Evolutionary conservation across 2,888 invertebrate genomes (phyloP), one percentile per base, ranked within the genome.

Genomic region (Branchinecta sandiegonensis): DNA sequence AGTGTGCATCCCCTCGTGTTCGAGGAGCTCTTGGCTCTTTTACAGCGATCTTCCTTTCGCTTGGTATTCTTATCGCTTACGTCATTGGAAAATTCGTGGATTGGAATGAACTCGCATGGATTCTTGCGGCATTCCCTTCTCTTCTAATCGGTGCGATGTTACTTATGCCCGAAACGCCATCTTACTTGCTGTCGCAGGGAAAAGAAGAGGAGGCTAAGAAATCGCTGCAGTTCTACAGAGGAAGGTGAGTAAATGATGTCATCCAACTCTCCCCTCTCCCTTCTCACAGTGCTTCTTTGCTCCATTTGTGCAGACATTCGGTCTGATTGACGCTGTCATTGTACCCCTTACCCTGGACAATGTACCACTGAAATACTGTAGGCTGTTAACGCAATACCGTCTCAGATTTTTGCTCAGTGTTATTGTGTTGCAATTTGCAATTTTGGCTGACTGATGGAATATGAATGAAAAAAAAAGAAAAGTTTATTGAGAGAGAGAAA

Each of bases 111-210:
- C 80, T 89, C 72, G 86, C 88, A 6, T 79, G 87, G 8, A 77
- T 87, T 13, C 87, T 86, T 71, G 83, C 83, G 0, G 74, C 83
- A 0, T 79, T 88, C 7, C 86, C 92, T 0, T 74, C 90, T 0
- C 73, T 89, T 7, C 88, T 90, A 73, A 85, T 85, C 0, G 73
- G 81, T 0, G 79, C 86, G 4, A 88, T 91, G 78, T 83, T 87
- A 74, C 86, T 89, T 73, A 88, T 94, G 85, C 94, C 94, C 0
- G 94, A 94, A 78, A 86, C 89, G 7, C 94, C 94, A 0, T 83
- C 84, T 47, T 89, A 83, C 76, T 80, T 85, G 72, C 81, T 89
- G 71, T 81, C 82, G 66, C 86, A 85, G 75, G 83, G 65, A n/a
- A 63, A 48, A 17, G 69, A 83, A 37, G 82, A 84, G 1, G 85